phyloP scores from a whole-genome alignment of 1,140 invertebrate species.

The Cydia strobilella region DNA sequence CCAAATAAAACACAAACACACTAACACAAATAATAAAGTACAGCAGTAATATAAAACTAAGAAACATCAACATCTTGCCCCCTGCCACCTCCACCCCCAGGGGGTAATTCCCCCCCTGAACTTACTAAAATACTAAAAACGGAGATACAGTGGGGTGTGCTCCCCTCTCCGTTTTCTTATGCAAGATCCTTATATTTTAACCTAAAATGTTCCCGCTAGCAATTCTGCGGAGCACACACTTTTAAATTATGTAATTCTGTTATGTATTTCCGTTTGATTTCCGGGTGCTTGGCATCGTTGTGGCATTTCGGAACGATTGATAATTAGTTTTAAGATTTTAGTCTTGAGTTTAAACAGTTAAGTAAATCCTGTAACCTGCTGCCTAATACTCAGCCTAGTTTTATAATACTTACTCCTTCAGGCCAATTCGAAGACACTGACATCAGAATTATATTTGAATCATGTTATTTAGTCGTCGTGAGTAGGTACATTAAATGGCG shows the following conservation, averaged over 20 bases:
- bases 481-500: too few species aligned
- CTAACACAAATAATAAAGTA: slow-evolving; percentile 77
- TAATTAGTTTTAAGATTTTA: neutral
- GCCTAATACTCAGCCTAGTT: too few species aligned
- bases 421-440: too few species aligned
- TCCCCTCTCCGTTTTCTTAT: slow-evolving; percentile 73
- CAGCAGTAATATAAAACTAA: slow-evolving; percentile 79
- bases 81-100: slow-evolving; percentile 43
- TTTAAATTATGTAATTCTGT: slow-evolving; percentile 40
- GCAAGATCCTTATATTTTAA: slow-evolving; percentile 79
- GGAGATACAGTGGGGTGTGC: slow-evolving; percentile 67
- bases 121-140: slow-evolving; percentile 80
- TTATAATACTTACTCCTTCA: too few species aligned
- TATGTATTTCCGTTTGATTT: slow-evolving; percentile 21
- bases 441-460: too few species aligned
- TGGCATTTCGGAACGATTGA: neutral
- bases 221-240: slow-evolving; percentile 37
- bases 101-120: slow-evolving; percentile 73
- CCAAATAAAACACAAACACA: slow-evolving; percentile 49
- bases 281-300: neutral
- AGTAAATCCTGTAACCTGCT: too few species aligned
- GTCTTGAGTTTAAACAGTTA: neutral
- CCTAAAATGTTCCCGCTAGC: slow-evolving; percentile 68
- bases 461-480: too few species aligned
- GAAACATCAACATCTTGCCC: slow-evolving; percentile 78